Evolutionary conservation across 2,113 vertebrate genomes (phyloP).

Genomic region (Ctenomys sociabilis): DNA sequence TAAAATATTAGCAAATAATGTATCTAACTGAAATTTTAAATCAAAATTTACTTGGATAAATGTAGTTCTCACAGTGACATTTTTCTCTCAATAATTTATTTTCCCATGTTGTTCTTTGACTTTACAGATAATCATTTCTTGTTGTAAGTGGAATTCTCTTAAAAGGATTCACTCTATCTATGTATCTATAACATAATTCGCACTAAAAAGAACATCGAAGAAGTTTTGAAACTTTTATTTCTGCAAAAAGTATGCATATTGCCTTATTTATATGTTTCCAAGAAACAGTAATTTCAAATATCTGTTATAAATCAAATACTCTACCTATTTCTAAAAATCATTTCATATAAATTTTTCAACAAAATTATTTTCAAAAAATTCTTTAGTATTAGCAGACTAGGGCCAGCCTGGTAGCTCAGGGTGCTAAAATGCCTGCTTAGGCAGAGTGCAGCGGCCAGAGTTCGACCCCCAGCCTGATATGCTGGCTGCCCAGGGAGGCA

Average conservation of each 20-base stretch:
- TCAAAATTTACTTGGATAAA: conserved; percentile 50
- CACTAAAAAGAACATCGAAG: not conserved
- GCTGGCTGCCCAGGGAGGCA: no score
- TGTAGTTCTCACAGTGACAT: not conserved
- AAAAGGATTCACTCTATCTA: not conserved
- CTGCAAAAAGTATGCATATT: not conserved
- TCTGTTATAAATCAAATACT: not conserved
- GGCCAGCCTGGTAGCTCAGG: no score
- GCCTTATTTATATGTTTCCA: not conserved
- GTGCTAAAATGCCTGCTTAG: no score
- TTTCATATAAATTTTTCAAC: not conserved
- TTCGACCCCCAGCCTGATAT: no score
- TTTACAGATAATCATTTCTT: conserved; percentile 49
- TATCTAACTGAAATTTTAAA: conserved; percentile 47
- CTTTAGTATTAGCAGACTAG: not conserved
- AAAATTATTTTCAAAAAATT: not conserved
- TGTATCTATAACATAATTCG: not conserved
- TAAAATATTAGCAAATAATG: conserved; percentile 44
- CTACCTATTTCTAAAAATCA: not conserved
- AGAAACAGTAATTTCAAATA: not conserved
- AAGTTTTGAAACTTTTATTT: not conserved
- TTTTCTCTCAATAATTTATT: conserved; percentile 8
- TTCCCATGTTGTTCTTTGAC: not conserved
- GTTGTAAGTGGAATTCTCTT: not conserved
- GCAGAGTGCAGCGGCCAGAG: no score